Evolutionary conservation across 1,140 invertebrate genomes (phyloP).

Genomic region (Aleiodes sp.): DNA sequence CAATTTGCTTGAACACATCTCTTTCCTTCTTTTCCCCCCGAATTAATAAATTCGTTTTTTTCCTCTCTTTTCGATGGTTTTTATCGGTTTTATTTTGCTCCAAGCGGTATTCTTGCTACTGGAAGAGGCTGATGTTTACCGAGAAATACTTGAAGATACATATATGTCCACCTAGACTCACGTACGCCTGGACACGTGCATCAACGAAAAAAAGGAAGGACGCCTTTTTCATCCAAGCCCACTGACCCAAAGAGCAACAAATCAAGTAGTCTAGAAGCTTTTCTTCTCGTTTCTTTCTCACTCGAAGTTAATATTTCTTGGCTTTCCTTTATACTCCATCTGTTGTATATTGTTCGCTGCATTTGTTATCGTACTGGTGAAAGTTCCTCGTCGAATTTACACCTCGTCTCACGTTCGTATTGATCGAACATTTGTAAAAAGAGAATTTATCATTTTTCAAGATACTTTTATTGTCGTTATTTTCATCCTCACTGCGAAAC

Average conservation of each 20-base stretch:
- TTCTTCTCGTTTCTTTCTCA: background rate
- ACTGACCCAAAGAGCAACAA: slow-evolving; percentile 1
- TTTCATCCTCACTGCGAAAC: background rate
- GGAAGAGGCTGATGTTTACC: background rate
- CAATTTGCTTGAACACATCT: background rate
- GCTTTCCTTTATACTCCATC: background rate
- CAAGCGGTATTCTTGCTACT: too few species aligned
- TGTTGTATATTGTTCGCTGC: background rate
- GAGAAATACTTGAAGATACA: background rate
- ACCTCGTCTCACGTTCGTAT: background rate
- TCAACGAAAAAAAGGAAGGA: background rate
- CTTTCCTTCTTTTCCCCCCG: background rate
- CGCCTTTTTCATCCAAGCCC: background rate
- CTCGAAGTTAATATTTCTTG: background rate
- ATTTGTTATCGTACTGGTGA: background rate
- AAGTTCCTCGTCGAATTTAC: background rate
- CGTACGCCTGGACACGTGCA: slow-evolving; percentile 3
- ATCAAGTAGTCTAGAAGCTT: background rate
- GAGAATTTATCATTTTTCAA: background rate
- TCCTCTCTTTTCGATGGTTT: background rate
- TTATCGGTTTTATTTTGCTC: background rate
- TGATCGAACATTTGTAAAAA: background rate
- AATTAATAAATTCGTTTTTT: slow-evolving; percentile 5
- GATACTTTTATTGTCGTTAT: background rate
- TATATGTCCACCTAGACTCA: background rate